Evolutionary conservation across 2,888 invertebrate genomes (phyloP).

Genomic region (Aphodius granarius): DNA sequence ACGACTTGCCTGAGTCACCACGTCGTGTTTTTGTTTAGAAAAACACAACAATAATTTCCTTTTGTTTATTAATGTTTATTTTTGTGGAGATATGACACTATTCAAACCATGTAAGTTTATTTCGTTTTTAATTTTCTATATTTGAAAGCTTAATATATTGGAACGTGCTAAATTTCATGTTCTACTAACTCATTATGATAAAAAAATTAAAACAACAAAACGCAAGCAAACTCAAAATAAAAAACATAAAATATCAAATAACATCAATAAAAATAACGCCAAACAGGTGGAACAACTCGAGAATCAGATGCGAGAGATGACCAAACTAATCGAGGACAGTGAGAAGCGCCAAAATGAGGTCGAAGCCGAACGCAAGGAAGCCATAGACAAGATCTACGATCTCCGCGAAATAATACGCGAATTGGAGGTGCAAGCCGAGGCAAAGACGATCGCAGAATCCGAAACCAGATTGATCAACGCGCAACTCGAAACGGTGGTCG

Average conservation of each 20-base stretch:
- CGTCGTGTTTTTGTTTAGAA: neutral
- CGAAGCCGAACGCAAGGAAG: slow-evolving; percentile 74
- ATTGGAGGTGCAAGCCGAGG: slow-evolving; percentile 74
- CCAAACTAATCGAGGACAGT: slow-evolving; percentile 62
- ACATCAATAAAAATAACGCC: too few species aligned
- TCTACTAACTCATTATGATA: too few species aligned
- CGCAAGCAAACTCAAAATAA: too few species aligned
- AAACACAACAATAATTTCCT: neutral
- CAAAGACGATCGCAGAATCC: slow-evolving; percentile 64
- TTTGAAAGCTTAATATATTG: too few species aligned
- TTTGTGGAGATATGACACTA: neutral
- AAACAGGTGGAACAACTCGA: slow-evolving; percentile 81
- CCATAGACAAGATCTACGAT: slow-evolving; percentile 72
- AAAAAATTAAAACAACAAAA: neutral
- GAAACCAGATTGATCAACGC: slow-evolving; percentile 61
- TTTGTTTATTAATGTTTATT: neutral
- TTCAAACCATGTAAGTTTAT: neutral
- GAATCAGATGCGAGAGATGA: slow-evolving; percentile 72
- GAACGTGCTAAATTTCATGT: too few species aligned
- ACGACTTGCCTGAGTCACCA: neutral
- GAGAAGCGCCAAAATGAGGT: slow-evolving; percentile 65
- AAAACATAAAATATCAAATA: too few species aligned
- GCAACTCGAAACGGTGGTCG: slow-evolving; percentile 52
- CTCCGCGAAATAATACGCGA: slow-evolving; percentile 78
- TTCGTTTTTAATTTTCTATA: neutral